A percentile compares a stretch with the other conserved stretches of the same genome.
Evolutionary conservation across 2,113 vertebrate genomes (phyloP).

Genomic region (Corvus moneduloides): DNA sequence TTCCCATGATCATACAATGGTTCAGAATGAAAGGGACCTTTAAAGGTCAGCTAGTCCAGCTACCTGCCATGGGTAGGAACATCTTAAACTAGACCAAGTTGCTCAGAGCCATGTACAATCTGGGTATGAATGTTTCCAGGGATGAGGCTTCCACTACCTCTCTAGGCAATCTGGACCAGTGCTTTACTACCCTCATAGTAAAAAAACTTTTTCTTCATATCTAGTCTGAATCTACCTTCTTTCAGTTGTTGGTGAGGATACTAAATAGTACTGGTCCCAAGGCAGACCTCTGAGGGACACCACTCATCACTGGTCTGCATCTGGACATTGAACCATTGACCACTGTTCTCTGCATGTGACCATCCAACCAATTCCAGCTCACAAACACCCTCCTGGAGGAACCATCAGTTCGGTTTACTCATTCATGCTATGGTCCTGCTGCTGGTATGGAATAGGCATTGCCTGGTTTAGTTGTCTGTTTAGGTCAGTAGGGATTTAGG

Average conservation of each 20-base stretch:
- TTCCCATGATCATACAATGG: not conserved
- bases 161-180: not conserved
- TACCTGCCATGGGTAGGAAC: not conserved
- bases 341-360: not conserved
- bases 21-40: not conserved
- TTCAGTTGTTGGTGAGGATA: not conserved
- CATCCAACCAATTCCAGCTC: not conserved
- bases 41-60: not conserved
- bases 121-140: not conserved
- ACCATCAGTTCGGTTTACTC: not conserved
- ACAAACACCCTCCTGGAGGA: not conserved
- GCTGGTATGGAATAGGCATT: not conserved
- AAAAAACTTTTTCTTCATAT: not conserved
- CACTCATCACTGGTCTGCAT: not conserved
- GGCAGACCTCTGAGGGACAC: not conserved
- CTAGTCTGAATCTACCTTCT: not conserved
- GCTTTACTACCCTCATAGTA: rapidly evolving
- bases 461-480: not conserved
- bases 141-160: not conserved
- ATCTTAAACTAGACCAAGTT: not conserved
- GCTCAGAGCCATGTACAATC: not conserved
- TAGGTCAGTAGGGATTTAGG: not conserved
- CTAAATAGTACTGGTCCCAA: not conserved
- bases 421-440: not conserved
- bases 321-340: not conserved